phyloP scores from a whole-genome alignment of 2,113 vertebrate species.

The Bos javanicus region DNA sequence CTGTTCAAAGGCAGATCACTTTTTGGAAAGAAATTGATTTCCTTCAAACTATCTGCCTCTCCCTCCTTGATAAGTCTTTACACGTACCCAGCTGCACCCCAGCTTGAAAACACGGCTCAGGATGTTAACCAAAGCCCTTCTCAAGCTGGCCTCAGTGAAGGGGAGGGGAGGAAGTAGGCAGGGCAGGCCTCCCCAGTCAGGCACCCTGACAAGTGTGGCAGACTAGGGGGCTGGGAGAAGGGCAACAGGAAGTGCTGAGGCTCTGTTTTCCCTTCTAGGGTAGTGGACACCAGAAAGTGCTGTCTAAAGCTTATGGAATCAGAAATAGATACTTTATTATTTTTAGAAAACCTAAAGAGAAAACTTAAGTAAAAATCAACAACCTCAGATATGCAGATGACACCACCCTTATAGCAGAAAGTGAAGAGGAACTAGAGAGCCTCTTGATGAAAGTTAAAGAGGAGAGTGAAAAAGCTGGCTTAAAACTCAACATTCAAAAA shows the following conservation, averaged over 20 bases:
- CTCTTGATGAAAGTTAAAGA: not conserved
- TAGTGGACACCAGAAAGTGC: not conserved
- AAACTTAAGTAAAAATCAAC: not conserved
- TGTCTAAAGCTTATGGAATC: not conserved
- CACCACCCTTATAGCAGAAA: not conserved
- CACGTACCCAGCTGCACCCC: not conserved
- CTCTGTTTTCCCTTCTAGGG: not conserved
- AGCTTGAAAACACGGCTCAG: not conserved
- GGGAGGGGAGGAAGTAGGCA: not conserved
- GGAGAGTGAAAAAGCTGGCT: not conserved
- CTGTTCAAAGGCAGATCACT: not conserved
- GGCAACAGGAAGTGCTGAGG: fast-evolving
- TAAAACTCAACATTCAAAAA: not conserved
- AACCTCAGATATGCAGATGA: not conserved
- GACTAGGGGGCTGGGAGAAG: not conserved
- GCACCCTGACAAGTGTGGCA: not conserved
- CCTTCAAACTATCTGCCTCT: not conserved
- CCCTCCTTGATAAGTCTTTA: not conserved
- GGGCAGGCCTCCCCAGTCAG: not conserved
- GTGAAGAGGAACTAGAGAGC: not conserved
- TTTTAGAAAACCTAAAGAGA: not conserved
- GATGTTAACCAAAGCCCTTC: not conserved
- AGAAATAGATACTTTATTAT: not conserved
- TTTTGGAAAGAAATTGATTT: not conserved
- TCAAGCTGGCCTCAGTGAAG: not conserved